Evolutionary conservation across 2,113 vertebrate genomes (phyloP).

Genomic region (Hoplias malabaricus): DNA sequence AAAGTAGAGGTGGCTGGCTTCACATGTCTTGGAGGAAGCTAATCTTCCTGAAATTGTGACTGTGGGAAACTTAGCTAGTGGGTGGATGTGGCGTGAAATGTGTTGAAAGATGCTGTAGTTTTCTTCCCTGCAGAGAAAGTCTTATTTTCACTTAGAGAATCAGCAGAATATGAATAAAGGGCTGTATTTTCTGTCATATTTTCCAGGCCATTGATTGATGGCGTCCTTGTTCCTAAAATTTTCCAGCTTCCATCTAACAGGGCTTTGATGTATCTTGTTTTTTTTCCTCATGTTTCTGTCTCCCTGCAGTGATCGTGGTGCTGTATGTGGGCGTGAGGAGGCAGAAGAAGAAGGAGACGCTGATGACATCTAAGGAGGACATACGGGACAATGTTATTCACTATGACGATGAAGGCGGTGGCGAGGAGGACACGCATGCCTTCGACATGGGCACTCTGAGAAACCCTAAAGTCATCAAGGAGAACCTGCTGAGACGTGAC

Average conservation of each 20-base stretch:
- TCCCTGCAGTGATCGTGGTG: slow-evolving; percentile 86
- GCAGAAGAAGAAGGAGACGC: slow-evolving; percentile 94
- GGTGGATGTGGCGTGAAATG: too few species aligned
- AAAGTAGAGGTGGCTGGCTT: too few species aligned
- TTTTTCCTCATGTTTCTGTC: slow-evolving; percentile 35
- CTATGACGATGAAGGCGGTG: slow-evolving; percentile 97
- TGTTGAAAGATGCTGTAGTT: too few species aligned
- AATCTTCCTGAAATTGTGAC: too few species aligned
- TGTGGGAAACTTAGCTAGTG: too few species aligned
- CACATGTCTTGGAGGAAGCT: too few species aligned
- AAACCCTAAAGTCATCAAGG: slow-evolving; percentile 92
- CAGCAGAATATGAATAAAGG: too few species aligned
- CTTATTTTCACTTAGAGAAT: too few species aligned
- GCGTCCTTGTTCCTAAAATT: background rate
- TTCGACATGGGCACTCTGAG: slow-evolving; percentile 97
- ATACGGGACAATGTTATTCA: slow-evolving; percentile 97
- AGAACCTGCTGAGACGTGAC: slow-evolving; percentile 88
- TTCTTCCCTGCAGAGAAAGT: too few species aligned
- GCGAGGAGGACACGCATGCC: slow-evolving; percentile 96
- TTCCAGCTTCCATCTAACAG: background rate
- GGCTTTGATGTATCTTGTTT: background rate
- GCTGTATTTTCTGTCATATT: slow-evolving; percentile 14
- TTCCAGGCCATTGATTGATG: slow-evolving; percentile 20
- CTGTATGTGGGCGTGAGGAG: slow-evolving; percentile 89
- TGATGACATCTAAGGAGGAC: slow-evolving; percentile 98